Base-by-base conservation (phyloP, 1,140 invertebrate species). In the Nasonia longicornis region DNA sequence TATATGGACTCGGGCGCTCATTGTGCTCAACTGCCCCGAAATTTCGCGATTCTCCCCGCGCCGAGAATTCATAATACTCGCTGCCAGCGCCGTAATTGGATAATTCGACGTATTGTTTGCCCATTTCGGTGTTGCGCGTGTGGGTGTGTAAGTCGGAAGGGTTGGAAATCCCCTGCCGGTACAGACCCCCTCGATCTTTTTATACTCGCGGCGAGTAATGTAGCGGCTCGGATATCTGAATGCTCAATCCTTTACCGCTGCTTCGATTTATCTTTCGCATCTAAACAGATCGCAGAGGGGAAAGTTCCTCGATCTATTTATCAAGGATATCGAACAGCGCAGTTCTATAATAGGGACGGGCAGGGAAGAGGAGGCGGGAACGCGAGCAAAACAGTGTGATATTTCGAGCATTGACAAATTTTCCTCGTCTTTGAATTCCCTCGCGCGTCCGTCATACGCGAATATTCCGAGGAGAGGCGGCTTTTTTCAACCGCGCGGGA, bases 241-340 rank as follows among this genome's bases (percentile, higher is more conserved):
- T 74, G 29, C 58, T 29, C 58, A 26, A 72, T 75, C 26, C 72
- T 75, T 74, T 75, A 80, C 74, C 77, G 48, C 16, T 52, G 29
- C 48, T 77, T 81, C 85, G 82, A 86, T 86, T 86, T 84, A 83
- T 86, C 85, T 86, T 83, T 85, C 76, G 84, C 78, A 74, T 52
- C 73, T 72, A 84, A 85, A 83, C 84, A 77, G 77, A 79, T 83
- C 81, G 35, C 73, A 75, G 35, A 81, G 70, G 81, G 66, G 76
- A 81, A 82, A 79, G 76, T 79, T 67, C 67, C 52, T 70, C 42
- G 74, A 82, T 83, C 85, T 85, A 87, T 87, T 83, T 86, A 85
- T 86, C 85, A 86, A 83, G 69, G 66, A 58, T 73, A 64, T 69
- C 45, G 29, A 81, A 63, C 31, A 76, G 73, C 58, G 14, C 52